phyloP scores from a whole-genome alignment of 2,888 invertebrate species.

The Drosophila percnosoma region DNA sequence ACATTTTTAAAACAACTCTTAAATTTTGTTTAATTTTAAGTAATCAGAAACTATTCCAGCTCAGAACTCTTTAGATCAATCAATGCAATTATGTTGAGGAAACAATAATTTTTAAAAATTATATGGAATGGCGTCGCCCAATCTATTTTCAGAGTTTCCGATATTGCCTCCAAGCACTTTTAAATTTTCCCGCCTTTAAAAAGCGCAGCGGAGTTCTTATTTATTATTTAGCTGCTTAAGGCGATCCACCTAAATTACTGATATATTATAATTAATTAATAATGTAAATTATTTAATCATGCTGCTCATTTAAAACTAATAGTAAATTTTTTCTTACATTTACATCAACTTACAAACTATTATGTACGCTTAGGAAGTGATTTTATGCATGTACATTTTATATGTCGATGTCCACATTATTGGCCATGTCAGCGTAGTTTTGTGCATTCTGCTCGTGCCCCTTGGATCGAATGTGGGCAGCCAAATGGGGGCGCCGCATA shows the following conservation, averaged over 20 bases:
- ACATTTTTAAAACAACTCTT: not conserved
- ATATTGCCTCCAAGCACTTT: not conserved
- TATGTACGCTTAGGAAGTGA: not conserved
- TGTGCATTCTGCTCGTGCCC: constrained; percentile 53
- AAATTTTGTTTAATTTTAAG: not conserved
- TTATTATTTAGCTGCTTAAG: not conserved
- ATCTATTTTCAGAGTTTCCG: not conserved
- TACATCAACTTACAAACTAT: not conserved
- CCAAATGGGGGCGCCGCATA: constrained; percentile 61
- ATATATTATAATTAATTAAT: not conserved
- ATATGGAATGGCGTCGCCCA: not conserved
- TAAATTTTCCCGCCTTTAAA: not conserved
- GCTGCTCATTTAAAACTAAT: not conserved
- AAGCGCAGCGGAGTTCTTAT: not conserved
- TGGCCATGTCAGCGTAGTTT: constrained; percentile 4
- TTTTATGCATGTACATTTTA: constrained; percentile 26
- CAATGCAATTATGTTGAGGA: not conserved
- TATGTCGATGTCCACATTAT: constrained; percentile 29
- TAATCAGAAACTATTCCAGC: not conserved
- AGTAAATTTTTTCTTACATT: not conserved
- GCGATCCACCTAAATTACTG: no score
- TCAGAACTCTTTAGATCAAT: not conserved
- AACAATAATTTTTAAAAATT: not conserved
- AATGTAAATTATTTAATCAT: not conserved
- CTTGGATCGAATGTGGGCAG: constrained; percentile 66